Evolutionary conservation across 2,797 vertebrate species (phyloP).

Genomic region (Coregonus ussuriensis): DNA sequence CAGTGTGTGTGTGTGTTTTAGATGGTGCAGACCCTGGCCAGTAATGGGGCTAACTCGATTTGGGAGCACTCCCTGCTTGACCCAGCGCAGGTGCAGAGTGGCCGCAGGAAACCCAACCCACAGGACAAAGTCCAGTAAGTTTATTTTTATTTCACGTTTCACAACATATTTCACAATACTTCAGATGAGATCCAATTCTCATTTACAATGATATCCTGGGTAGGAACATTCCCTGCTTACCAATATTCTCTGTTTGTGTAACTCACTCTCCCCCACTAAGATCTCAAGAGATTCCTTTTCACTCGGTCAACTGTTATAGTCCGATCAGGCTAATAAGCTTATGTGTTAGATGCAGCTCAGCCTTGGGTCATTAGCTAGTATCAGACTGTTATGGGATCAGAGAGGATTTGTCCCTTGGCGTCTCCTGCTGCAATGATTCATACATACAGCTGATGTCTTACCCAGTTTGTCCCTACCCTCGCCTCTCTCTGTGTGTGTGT

Average conservation of each 20-base stretch:
- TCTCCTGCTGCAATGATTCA: neutral
- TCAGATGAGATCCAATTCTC: neutral
- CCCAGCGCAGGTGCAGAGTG: conserved; percentile 96
- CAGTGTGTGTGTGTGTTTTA: conserved; percentile 48
- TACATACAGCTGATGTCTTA: neutral
- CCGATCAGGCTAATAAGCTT: neutral
- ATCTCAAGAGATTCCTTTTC: neutral
- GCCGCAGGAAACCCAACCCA: conserved; percentile 95
- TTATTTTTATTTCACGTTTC: neutral
- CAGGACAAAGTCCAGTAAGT: conserved; percentile 99
- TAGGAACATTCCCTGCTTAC: neutral
- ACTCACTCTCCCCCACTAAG: neutral
- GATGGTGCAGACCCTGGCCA: conserved; percentile 98
- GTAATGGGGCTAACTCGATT: conserved; percentile 98
- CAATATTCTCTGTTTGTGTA: neutral
- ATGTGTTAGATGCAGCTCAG: neutral
- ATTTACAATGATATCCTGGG: neutral
- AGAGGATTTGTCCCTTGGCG: neutral
- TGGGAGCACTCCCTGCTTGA: conserved; percentile 99
- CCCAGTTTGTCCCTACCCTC: neutral
- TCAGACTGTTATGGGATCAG: neutral
- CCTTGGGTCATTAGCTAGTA: neutral
- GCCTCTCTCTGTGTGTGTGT: neutral
- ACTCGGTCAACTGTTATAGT: neutral
- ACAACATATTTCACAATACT: neutral